Percentiles rank a stretch among this genome's conserved stretches.
These are phyloP conservation scores for Dinomys branickii DNA, from an alignment of 2,113 vertebrate genomes.

Conservation along the genomic window DNA sequence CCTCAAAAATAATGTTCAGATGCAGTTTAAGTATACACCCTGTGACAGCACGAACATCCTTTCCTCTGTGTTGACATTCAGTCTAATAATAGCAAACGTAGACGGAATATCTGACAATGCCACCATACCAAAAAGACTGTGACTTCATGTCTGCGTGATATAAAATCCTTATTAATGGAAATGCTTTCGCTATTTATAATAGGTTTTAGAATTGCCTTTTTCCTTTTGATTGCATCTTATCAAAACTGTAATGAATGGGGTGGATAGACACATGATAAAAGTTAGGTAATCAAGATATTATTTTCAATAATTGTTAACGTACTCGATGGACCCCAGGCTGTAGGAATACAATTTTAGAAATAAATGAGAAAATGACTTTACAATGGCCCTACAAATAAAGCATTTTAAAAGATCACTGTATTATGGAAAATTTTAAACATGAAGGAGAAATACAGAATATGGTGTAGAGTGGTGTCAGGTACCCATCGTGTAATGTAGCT, in stretches of 20 bases:
- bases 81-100: constrained; percentile 88
- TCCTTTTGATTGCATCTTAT: constrained; percentile 64
- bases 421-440: neutral
- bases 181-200: constrained; percentile 68
- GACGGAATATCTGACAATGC: constrained; percentile 76
- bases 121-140: constrained; percentile 67
- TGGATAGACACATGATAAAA: constrained; percentile 49
- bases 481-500: neutral
- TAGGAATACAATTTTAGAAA: constrained; percentile 79
- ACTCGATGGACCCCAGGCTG: constrained; percentile 71
- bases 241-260: constrained; percentile 46
- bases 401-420: constrained; percentile 53
- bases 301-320: constrained; percentile 76
- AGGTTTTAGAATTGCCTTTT: constrained; percentile 70
- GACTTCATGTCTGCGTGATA: constrained; percentile 64
- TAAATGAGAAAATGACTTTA: constrained; percentile 81
- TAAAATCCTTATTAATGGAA: constrained; percentile 77
- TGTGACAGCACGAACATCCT: constrained; percentile 86
- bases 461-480: neutral
- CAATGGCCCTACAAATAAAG: constrained; percentile 81
- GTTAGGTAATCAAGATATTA: constrained; percentile 67
- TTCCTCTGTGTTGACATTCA: constrained; percentile 86
- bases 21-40: constrained; percentile 82
- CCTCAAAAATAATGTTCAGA: constrained; percentile 88
- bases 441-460: neutral